Evolutionary conservation across 1,140 invertebrate genomes (phyloP), one percentile per base, ranked within the genome.

Genomic region (Pinna nobilis): DNA sequence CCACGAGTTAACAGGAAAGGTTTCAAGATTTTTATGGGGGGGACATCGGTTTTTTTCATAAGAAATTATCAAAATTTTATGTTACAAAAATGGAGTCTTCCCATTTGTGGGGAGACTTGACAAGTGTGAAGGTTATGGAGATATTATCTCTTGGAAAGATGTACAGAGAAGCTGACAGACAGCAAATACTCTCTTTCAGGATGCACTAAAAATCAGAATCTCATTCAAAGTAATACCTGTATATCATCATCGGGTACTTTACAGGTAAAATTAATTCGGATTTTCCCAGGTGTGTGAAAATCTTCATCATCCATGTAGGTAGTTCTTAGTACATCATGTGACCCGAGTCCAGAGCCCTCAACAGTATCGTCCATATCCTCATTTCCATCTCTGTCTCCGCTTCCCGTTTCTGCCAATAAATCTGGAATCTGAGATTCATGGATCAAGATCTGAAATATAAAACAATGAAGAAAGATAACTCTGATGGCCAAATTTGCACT

Each of bases 271-370:
- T 30, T 30, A 33, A 59, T 59, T 2, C 37, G 30, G 2, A 59
- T 59, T 59, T 20, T 59, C 30, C 37, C 30, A n/a, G 55, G 30
- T n/a, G 55, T 33, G 11, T 59, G 55, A n/a, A 59, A 59, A 33
- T 59, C 55, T 33, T 59, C 55, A 59, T 59, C 55, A 33, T 59
- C 55, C 9, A 59, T 33, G 30, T 59, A 59, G 23, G 55, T 59
- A n/a, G 18, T 59, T 33, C 55, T 35, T 59, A n/a, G 30, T 25
- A 25, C 20, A 0, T 33, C 55, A 33, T 30, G 37, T 33, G 30
- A 30, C 55, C 37, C 55, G n/a, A 33, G 7, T 59, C 55, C 55
- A 4, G 37, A 59, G 55, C 37, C 55, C 11, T 59, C 55, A 15
- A 35, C 55, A 4, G 25, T 30, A 7, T 59, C 55, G 9, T 59